These are phyloP conservation scores for Ametastegia equiseti DNA, from an alignment of 2,888 invertebrate genomes.

Conservation along the genomic window DNA sequence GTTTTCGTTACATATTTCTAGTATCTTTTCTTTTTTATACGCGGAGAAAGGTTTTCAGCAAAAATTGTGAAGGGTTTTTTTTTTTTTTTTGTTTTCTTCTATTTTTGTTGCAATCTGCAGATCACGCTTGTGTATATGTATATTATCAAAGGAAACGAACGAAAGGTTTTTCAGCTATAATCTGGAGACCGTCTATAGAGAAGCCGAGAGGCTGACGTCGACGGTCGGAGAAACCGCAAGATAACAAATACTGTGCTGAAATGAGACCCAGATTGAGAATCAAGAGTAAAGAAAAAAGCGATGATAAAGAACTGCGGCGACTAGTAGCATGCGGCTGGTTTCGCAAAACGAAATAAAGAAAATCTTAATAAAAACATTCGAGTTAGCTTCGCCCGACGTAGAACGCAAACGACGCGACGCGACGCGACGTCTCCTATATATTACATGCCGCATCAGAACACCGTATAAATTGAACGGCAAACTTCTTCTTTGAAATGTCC, in stretches of 20 bases:
- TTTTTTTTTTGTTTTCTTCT: too few relatives aligned
- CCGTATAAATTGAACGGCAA: conserved; percentile 24
- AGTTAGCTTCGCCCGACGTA: not conserved
- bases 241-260: conserved; percentile 14
- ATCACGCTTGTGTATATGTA: too few relatives aligned
- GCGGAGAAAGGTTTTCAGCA: too few relatives aligned
- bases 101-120: too few relatives aligned
- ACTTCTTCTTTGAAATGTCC: conserved; percentile 14
- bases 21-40: too few relatives aligned
- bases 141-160: not conserved
- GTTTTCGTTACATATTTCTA: too few relatives aligned
- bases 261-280: conserved; percentile 12
- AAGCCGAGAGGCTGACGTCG: too few relatives aligned
- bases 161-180: not conserved
- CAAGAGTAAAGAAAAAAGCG: not conserved
- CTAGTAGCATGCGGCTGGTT: not conserved
- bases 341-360: conserved; percentile 21
- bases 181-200: not conserved
- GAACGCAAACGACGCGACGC: not conserved
- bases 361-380: conserved; percentile 13
- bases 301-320: conserved; percentile 1
- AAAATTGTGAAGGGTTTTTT: too few relatives aligned
- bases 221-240: not conserved
- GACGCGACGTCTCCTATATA: not conserved
- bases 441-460: not conserved